Conservation (phyloP, 1,140 invertebrate genomes). For the Orchesella cincta region DNA sequence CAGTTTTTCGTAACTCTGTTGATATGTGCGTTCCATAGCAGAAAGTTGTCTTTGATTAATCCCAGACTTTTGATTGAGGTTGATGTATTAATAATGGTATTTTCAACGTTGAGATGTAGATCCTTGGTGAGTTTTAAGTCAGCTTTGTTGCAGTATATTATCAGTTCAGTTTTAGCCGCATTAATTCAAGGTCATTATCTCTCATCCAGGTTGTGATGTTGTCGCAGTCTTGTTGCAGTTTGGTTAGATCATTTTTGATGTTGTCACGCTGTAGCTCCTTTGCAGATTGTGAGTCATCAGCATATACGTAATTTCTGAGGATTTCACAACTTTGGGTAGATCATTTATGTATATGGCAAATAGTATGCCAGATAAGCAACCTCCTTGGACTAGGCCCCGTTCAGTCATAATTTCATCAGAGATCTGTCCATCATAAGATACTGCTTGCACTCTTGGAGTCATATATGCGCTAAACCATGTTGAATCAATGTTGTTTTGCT, state of each 20-base stretch:
- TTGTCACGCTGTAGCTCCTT: neutral
- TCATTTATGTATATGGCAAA: conserved; percentile 26
- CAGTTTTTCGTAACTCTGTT: neutral
- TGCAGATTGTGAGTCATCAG: conserved; percentile 12
- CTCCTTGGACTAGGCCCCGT: conserved; percentile 12
- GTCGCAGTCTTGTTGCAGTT: neutral
- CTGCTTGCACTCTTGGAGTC: conserved; percentile 10
- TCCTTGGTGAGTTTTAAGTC: neutral
- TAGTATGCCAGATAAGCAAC: neutral
- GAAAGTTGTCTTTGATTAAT: neutral
- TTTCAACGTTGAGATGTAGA: neutral
- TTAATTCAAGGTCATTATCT: neutral
- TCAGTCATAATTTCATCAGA: neutral
- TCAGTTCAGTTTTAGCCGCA: conserved; percentile 14
- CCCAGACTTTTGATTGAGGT: neutral
- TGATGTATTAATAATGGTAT: neutral
- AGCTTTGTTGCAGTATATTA: neutral
- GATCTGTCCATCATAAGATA: neutral
- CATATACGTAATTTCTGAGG: neutral
- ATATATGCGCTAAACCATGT: conserved; percentile 28
- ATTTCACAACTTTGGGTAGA: neutral
- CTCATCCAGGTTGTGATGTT: neutral
- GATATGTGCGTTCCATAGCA: conserved; percentile 14
- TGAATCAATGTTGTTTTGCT: conserved; percentile 13
- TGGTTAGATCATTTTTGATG: neutral